phyloP scores from a whole-genome alignment of 2,888 invertebrate species.

The Polydrusus cervinus region DNA sequence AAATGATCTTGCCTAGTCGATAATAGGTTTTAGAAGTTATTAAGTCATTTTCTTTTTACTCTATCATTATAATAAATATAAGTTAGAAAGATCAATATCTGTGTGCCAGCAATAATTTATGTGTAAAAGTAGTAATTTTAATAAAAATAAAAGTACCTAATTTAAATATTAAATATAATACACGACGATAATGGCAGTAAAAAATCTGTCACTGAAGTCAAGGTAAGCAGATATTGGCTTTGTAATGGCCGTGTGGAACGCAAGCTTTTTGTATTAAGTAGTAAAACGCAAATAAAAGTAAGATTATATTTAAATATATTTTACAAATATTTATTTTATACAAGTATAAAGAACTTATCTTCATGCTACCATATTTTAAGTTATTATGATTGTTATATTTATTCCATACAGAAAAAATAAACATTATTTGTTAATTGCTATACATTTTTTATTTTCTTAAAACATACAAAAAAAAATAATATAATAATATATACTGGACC shows the following conservation, averaged over 20 bases:
- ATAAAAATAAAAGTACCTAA: slow-evolving; percentile 40
- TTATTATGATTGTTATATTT: too few species aligned
- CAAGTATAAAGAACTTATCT: too few species aligned
- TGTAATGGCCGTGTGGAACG: slow-evolving; percentile 40
- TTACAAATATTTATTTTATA: too few species aligned
- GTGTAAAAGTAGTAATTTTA: slow-evolving; percentile 46
- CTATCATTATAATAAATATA: slow-evolving; percentile 29
- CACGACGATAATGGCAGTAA: slow-evolving; percentile 47
- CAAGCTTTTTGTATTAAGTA: slow-evolving; percentile 30
- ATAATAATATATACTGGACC: too few species aligned
- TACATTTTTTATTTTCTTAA: too few species aligned
- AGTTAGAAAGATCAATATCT: slow-evolving; percentile 28
- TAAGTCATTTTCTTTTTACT: slow-evolving; percentile 33
- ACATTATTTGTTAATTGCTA: too few species aligned
- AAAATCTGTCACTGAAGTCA: slow-evolving; percentile 48
- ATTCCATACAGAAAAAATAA: too few species aligned
- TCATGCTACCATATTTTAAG: too few species aligned
- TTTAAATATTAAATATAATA: slow-evolving; percentile 48
- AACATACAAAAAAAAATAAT: too few species aligned
- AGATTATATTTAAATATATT: too few species aligned
- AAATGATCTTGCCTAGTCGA: too few species aligned
- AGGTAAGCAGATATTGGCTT: slow-evolving; percentile 31
- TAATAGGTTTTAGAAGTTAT: slow-evolving; percentile 18
- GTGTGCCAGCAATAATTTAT: slow-evolving; percentile 27
- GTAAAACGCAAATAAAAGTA: too few species aligned